Conservation (phyloP, 2,797 vertebrate genomes). For the Epinephelus awoara region DNA sequence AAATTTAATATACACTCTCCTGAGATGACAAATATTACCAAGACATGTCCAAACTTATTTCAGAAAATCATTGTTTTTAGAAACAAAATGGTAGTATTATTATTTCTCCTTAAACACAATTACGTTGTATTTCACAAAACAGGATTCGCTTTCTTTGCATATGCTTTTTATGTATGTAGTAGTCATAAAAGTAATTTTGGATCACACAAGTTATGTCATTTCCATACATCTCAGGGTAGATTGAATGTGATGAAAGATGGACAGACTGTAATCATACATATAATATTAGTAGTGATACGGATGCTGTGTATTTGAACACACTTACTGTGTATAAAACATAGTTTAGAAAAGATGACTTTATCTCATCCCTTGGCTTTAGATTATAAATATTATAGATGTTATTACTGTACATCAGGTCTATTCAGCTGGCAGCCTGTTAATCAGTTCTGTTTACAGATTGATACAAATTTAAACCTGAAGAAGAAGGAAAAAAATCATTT, state of each 20-base stretch:
- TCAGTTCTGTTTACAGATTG: no score
- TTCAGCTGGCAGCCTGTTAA: no score
- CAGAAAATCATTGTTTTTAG: not conserved
- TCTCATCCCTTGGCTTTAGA: not conserved
- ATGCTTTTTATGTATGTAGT: not conserved
- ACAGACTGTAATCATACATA: not conserved
- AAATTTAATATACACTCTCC: slow-evolving; percentile 23
- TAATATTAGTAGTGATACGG: not conserved
- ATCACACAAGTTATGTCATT: no score
- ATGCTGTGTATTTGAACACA: not conserved
- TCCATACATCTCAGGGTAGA: not conserved
- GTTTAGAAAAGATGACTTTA: not conserved
- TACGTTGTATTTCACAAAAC: not conserved
- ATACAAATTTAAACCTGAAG: no score
- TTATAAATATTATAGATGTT: not conserved
- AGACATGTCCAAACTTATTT: not conserved
- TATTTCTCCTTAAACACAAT: not conserved
- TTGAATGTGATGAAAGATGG: not conserved
- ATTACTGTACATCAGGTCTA: not conserved
- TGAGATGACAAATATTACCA: slow-evolving; percentile 8
- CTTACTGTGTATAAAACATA: not conserved
- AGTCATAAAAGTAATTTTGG: no score
- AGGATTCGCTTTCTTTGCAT: not conserved
- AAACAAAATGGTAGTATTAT: not conserved
- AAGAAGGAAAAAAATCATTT: no score